Evolutionary conservation across 2,888 invertebrate species (phyloP), one percentile per base, ranked within the genome.

Genomic region (Drosophila aldrichi): DNA sequence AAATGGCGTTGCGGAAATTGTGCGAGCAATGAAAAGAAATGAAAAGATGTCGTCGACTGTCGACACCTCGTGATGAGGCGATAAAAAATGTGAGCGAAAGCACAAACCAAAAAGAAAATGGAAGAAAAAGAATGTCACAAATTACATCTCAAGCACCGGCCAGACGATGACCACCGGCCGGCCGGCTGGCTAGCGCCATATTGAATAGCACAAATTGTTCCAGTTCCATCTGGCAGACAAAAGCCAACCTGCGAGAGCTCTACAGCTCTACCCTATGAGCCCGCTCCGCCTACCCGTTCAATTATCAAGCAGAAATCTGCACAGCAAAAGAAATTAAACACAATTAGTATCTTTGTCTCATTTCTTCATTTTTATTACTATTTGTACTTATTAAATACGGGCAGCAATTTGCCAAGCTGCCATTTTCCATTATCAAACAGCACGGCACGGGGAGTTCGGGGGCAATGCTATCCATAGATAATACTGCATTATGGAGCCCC

Each of bases 1-100:
- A 76, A 83, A 88, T 87, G 84, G 79, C 83, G 73, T 78, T 87
- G 81, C 87, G 89, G 89, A 88, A 84, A 88, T 88, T 83, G 89
- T 81, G 74, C 46, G 73, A 74, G 79, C 75, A 70, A 60, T 86
- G 89, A 77, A 83, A 74, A 80, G 77, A 63, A 70, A 67, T 73
- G 49, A 77, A 76, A 77, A 63, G 52, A 74, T 56, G 58, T 56
- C 56, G 64, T 51, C 59, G 56, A 60, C 68, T 51, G 64, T 51
- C 59, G 56, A 60, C 68, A 71, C 55, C 73, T 63, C 71, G 63
- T 64, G 62, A 75, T 68, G 70, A 34, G 73, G 58, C 70, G 70
- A 79, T 61, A 74, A 82, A 69, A 75, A 70, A 63, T 52, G 41
- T 43, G 55, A 66, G 52, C 67, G 64, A 61, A 58, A 61, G 49